Conservation (phyloP, 2,113 vertebrate genomes). For the Silurus meridionalis region DNA sequence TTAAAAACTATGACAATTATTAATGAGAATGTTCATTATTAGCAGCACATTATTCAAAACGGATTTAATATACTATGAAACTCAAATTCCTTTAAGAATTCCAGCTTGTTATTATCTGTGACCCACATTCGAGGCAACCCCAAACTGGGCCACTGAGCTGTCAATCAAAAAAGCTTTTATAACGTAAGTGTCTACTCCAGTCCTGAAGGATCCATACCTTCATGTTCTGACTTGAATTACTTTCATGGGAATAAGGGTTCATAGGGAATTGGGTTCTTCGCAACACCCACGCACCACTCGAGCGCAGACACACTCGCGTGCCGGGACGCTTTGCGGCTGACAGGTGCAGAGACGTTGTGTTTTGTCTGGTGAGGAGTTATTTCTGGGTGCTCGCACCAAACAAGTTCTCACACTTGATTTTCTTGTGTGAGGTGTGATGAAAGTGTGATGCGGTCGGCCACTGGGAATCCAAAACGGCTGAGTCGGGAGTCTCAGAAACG, state of each 20-base stretch:
- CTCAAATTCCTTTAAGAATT: neutral
- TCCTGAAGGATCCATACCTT: neutral
- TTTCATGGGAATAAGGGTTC: constrained; percentile 35
- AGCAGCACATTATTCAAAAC: neutral
- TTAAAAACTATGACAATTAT: neutral
- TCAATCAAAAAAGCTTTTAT: constrained; percentile 25
- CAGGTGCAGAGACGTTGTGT: constrained; percentile 14
- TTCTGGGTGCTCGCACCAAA: constrained; percentile 9
- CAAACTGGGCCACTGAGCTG: constrained; percentile 12
- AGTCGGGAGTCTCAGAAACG: neutral
- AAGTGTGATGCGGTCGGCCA: constrained; percentile 45
- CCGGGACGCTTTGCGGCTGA: constrained; percentile 5
- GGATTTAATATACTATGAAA: neutral
- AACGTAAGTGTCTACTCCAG: neutral
- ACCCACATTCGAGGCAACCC: neutral
- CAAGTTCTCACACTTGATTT: constrained; percentile 32
- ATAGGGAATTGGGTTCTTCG: neutral
- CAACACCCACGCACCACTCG: neutral
- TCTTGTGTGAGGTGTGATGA: constrained; percentile 42
- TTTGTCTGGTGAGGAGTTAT: constrained; percentile 27
- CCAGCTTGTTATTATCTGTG: neutral
- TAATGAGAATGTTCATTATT: neutral
- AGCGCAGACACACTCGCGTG: neutral
- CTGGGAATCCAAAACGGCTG: constrained; percentile 8
- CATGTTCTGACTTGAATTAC: neutral